Evolutionary conservation across 2,888 invertebrate species (phyloP), one percentile per base, ranked within the genome.

Genomic region (Diarsia rubi): DNA sequence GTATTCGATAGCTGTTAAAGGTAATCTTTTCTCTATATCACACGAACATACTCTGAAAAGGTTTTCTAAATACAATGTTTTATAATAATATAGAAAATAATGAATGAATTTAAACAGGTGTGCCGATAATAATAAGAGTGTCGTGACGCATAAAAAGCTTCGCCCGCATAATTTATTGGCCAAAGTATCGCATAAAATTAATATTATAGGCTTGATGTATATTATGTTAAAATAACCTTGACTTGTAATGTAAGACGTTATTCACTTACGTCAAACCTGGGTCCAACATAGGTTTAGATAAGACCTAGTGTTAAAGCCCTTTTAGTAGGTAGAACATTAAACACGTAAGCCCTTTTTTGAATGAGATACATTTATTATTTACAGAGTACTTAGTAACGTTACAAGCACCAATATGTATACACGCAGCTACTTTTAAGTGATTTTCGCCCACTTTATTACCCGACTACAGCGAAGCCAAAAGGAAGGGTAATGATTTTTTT

Each of bases 161-260:
- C 31, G 75, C 49, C 49, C 59, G 45, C 31, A 52, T 77, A 60
- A 82, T 85, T 76, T 85, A 85, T 82, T 77, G 71, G 63, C 59
- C 19, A 60, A 70, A 60, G 52, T 66, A 64, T 81, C 63, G 69
- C 44, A 71, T 78, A 70, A 78, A 79, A 82, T 85, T 69, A 71
- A 68, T 85, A 82, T 65, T 75, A 47, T 69, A 68, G 45, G 12
- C 63, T 75, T 62, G 69, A 49, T 16, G n/a, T 81, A 45, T 65
- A 52, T 49, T 60, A 64, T 37, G 31, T 78, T 82, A 54, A n/a
- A 66, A 44, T 62, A 67, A 78, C 83, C 83, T 82, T 83, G 83
- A 68, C 67, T 74, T 59, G 60, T 73, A 47, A 73, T 73, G 12
- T 68, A 59, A 68, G 44, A 70, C 62, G 59, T 69, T 83, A 74